Percentiles rank a stretch among this genome's conserved stretches.
Conservation (phyloP, 1,140 invertebrate species). For the Coelopa frigida region DNA sequence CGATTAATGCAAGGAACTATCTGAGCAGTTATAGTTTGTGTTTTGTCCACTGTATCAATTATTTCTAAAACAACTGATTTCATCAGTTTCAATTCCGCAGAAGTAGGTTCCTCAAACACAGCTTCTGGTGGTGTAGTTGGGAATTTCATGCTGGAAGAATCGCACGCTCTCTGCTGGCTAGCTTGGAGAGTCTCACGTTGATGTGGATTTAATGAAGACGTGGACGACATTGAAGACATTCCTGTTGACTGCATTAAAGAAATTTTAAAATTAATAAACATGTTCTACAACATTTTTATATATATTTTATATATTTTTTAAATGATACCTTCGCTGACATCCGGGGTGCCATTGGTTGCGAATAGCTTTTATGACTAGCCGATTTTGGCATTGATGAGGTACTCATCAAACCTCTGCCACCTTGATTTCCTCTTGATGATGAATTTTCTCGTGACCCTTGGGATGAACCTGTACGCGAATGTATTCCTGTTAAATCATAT, state of each 20-base stretch:
- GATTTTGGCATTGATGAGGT: conserved; percentile 32
- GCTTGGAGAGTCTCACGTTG: too few species aligned
- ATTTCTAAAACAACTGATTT: conserved; percentile 36
- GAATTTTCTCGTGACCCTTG: conserved; percentile 46
- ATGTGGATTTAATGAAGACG: too few species aligned
- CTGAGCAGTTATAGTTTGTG: conserved; percentile 15
- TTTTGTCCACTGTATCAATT: conserved; percentile 21
- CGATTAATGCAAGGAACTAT: conserved; percentile 23
- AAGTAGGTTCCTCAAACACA: conserved; percentile 22
- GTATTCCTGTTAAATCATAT: conserved; percentile 36
- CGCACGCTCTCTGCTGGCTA: too few species aligned
- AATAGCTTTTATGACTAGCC: conserved; percentile 38
- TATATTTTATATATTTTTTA: not conserved
- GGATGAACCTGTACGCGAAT: conserved; percentile 53
- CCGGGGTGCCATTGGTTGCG: conserved; percentile 21
- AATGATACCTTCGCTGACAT: conserved; percentile 24
- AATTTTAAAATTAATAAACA: too few species aligned
- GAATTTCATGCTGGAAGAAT: too few species aligned
- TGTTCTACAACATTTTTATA: too few species aligned
- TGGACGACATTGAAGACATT: too few species aligned
- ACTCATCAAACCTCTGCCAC: conserved; percentile 23
- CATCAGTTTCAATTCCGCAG: conserved; percentile 23
- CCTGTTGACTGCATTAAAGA: too few species aligned
- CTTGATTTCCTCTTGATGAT: conserved; percentile 27
- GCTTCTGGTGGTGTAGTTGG: conserved; percentile 19